Conservation (phyloP, 2,797 vertebrate species). For the Urocyon cinereoargenteus region DNA sequence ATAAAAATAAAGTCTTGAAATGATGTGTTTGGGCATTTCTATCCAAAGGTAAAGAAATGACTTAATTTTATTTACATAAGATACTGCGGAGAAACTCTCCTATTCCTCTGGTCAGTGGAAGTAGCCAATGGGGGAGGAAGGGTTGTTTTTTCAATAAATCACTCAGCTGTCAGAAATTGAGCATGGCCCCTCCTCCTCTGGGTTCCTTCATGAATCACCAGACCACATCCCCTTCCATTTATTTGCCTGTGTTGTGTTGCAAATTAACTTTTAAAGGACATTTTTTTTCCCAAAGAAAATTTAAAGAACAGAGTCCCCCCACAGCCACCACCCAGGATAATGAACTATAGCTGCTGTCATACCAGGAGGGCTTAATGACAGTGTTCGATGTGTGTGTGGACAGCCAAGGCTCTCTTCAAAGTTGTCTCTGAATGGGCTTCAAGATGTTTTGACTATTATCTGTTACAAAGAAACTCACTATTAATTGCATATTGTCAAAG, state of each 20-base stretch:
- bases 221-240: conserved; percentile 70
- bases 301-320: conserved; percentile 64
- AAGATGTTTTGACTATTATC: conserved; percentile 89
- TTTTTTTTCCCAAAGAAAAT: conserved; percentile 72
- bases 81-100: conserved; percentile 3
- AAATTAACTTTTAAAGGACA: conserved; percentile 82
- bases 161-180: conserved; percentile 67
- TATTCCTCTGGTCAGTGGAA: neutral
- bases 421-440: conserved; percentile 86
- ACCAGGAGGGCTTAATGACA: conserved; percentile 86
- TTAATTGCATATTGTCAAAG: conserved; percentile 85
- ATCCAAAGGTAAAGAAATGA: neutral
- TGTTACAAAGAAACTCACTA: conserved; percentile 84
- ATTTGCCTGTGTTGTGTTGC: conserved; percentile 78
- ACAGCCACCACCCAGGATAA: conserved; percentile 81
- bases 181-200: neutral
- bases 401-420: conserved; percentile 80
- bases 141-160: conserved; percentile 52
- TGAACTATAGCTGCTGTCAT: conserved; percentile 86
- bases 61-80: neutral
- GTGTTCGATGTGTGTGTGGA: conserved; percentile 78
- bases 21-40: neutral
- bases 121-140: neutral
- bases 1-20: neutral
- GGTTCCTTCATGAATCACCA: conserved; percentile 56